A percentile compares a stretch with the other conserved stretches of the same genome.
phyloP scores from a whole-genome alignment of 2,113 vertebrate species.

The Chelonoidis abingdonii region DNA sequence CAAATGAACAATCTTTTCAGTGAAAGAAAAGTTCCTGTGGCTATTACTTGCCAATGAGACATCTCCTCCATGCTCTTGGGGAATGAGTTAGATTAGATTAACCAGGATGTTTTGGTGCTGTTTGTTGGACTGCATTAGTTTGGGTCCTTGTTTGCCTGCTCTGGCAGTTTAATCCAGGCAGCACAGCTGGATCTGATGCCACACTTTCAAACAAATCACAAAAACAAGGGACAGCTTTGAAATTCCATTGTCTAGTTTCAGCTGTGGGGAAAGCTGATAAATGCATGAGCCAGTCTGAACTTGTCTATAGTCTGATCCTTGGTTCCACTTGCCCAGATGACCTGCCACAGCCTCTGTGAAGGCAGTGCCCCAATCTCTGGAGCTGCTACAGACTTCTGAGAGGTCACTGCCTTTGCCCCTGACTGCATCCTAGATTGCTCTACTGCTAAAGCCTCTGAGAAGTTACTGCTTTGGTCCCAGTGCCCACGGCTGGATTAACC shows the following conservation, averaged over 20 bases:
- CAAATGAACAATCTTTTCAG: background rate
- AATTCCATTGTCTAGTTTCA: background rate
- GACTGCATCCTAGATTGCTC: background rate
- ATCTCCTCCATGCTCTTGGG: background rate
- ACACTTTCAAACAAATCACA: background rate
- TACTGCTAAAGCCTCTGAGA: background rate
- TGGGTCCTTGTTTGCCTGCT: background rate
- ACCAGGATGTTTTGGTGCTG: background rate
- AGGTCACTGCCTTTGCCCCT: background rate
- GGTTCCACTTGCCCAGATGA: background rate
- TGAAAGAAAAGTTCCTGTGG: background rate
- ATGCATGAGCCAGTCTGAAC: background rate
- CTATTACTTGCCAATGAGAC: background rate
- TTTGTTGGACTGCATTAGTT: background rate
- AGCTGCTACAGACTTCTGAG: background rate
- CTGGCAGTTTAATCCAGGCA: background rate
- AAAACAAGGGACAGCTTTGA: background rate
- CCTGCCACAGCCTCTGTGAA: background rate
- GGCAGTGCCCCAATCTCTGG: background rate
- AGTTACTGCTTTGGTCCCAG: background rate
- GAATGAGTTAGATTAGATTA: background rate
- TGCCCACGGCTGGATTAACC: too few species aligned
- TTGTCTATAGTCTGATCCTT: background rate
- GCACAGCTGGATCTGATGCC: background rate
- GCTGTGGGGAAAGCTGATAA: background rate